Evolutionary conservation across 2,797 vertebrate species (phyloP).

Genomic region (Lepus oiostolus): DNA sequence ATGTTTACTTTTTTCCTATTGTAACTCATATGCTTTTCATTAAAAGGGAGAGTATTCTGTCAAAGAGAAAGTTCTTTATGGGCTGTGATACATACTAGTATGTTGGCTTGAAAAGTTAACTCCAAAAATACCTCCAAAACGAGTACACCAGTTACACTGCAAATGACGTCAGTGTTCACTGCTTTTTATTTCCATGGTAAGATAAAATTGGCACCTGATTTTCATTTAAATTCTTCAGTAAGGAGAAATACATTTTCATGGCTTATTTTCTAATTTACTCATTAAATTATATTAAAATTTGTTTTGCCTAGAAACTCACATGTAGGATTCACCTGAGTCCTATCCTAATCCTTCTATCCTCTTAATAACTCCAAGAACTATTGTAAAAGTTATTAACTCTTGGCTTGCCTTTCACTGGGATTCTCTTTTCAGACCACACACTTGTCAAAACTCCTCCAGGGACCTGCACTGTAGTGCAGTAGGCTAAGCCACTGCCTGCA

Average conservation of each 20-base stretch:
- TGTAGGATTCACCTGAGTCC: not conserved
- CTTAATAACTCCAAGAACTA: conserved; percentile 4
- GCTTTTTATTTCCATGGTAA: not conserved
- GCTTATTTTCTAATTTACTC: not conserved
- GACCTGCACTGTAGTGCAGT: too few relatives aligned
- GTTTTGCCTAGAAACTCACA: not conserved
- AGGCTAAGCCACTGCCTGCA: too few relatives aligned
- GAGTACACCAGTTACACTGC: not conserved
- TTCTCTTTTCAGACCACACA: not conserved
- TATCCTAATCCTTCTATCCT: not conserved
- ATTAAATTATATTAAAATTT: not conserved
- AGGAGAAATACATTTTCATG: not conserved
- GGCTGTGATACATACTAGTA: not conserved
- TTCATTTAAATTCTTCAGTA: conserved; percentile 36
- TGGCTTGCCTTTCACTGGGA: not conserved
- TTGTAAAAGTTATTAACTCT: not conserved
- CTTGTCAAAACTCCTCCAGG: not conserved
- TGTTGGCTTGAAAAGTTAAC: not conserved
- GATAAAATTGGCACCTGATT: not conserved
- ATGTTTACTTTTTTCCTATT: not conserved
- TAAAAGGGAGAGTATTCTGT: not conserved
- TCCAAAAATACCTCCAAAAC: not conserved
- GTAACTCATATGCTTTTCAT: not conserved
- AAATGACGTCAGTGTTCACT: not conserved
- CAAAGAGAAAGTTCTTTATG: not conserved